Conservation (phyloP, 2,888 invertebrate species). For the Agrotis clavis region DNA sequence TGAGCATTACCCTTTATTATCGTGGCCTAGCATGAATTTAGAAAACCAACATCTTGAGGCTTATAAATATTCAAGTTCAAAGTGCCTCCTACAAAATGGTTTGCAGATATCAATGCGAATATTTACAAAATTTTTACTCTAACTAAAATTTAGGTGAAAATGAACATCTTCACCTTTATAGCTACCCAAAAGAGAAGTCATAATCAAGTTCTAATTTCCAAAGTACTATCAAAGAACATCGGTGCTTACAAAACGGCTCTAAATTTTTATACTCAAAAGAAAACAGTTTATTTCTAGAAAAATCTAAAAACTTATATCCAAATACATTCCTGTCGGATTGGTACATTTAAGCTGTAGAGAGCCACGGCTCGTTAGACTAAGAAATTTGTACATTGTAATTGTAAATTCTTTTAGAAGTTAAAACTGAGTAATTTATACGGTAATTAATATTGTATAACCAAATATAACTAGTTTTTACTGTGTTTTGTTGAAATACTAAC, state of each 20-base stretch:
- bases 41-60: neutral
- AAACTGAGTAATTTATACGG: constrained; percentile 73
- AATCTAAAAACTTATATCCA: constrained; percentile 61
- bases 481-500: constrained; percentile 51
- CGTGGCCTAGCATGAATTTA: no score
- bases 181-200: no score
- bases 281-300: constrained; percentile 64
- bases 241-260: constrained; percentile 55
- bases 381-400: constrained; percentile 85
- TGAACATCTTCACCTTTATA: neutral
- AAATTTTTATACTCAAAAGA: constrained; percentile 47
- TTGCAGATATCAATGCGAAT: neutral
- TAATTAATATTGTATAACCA: constrained; percentile 75
- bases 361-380: constrained; percentile 80
- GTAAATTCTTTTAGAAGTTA: constrained; percentile 83
- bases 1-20: neutral
- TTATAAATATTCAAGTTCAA: neutral
- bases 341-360: constrained; percentile 72
- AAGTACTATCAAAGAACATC: constrained; percentile 23
- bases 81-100: no score
- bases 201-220: no score
- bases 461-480: constrained; percentile 68
- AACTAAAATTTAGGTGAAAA: neutral
- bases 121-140: no score
- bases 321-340: constrained; percentile 79